Evolutionary conservation across 2,888 invertebrate species (phyloP).

Genomic region (Ophraella communa): DNA sequence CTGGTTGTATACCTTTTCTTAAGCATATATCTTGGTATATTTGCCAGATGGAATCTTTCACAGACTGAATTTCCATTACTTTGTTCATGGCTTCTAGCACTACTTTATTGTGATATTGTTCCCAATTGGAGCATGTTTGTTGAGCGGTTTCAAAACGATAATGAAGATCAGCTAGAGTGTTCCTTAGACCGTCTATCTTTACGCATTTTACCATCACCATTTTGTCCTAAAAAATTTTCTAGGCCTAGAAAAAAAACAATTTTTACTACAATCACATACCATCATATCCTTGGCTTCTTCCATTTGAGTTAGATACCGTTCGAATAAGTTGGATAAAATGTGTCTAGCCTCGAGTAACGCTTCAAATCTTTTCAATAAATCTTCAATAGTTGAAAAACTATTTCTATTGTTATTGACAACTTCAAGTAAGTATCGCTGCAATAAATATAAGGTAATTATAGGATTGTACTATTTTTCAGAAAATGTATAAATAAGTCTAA

Average conservation of each 20-base stretch:
- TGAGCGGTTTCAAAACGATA: constrained; percentile 3
- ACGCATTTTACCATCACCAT: constrained; percentile 13
- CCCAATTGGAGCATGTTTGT: background rate
- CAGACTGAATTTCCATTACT: constrained; percentile 9
- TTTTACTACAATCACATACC: background rate
- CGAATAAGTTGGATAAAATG: background rate
- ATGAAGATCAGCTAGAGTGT: constrained; percentile 9
- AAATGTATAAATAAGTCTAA: too few relatives aligned
- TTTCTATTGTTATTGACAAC: constrained; percentile 1
- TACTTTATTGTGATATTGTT: constrained; percentile 9
- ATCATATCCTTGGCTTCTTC: background rate
- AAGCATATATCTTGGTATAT: constrained; percentile 13
- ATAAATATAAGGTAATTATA: too few relatives aligned
- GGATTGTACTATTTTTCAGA: too few relatives aligned
- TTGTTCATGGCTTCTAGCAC: constrained; percentile 6
- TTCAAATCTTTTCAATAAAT: constrained; percentile 3
- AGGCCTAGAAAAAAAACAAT: too few relatives aligned
- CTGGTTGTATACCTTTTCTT: constrained; percentile 1
- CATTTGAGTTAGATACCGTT: background rate
- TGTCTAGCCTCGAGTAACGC: background rate
- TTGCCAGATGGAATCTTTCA: constrained; percentile 14
- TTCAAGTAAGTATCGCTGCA: background rate
- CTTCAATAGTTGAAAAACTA: background rate
- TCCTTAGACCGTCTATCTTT: constrained; percentile 8
- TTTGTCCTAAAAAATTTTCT: constrained; percentile 14